A percentile compares a stretch with the other conserved stretches of the same genome.
Evolutionary conservation across 1,140 invertebrate species (phyloP).

Genomic region (Latrodectus geometricus): DNA sequence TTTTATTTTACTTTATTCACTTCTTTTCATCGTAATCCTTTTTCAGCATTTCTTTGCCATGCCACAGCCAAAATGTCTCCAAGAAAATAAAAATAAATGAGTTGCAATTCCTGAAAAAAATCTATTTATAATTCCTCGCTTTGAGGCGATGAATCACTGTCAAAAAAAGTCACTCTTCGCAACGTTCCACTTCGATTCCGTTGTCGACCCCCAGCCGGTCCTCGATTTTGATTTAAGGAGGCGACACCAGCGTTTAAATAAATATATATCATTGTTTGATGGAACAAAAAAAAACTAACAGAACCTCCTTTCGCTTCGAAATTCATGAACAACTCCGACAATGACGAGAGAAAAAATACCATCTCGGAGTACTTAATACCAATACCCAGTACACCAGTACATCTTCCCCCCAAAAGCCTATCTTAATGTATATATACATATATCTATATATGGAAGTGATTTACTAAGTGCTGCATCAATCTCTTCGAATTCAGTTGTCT

Average conservation of each 20-base stretch:
- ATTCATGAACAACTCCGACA: constrained; percentile 16
- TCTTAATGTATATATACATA: not conserved
- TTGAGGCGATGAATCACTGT: not conserved
- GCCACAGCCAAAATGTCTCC: no score
- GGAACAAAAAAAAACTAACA: not conserved
- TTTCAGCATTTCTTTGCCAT: no score
- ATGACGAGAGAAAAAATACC: not conserved
- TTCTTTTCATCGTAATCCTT: no score
- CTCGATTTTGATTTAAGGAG: not conserved
- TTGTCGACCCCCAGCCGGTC: not conserved
- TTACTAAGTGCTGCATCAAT: constrained; percentile 46
- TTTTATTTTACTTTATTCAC: no score
- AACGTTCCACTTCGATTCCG: not conserved
- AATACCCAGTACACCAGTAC: not conserved
- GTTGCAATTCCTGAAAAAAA: not conserved
- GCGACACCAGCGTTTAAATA: constrained; percentile 31
- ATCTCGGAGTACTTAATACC: not conserved
- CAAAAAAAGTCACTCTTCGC: not conserved
- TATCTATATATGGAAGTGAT: constrained; percentile 31
- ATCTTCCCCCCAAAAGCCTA: not conserved
- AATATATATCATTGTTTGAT: constrained; percentile 38
- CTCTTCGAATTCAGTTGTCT: constrained; percentile 26
- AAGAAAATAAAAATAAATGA: no score
- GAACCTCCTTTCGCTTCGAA: not conserved
- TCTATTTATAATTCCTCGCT: not conserved